Evolutionary conservation across 2,113 vertebrate species (phyloP).

Genomic region (Clarias macrocephalus): DNA sequence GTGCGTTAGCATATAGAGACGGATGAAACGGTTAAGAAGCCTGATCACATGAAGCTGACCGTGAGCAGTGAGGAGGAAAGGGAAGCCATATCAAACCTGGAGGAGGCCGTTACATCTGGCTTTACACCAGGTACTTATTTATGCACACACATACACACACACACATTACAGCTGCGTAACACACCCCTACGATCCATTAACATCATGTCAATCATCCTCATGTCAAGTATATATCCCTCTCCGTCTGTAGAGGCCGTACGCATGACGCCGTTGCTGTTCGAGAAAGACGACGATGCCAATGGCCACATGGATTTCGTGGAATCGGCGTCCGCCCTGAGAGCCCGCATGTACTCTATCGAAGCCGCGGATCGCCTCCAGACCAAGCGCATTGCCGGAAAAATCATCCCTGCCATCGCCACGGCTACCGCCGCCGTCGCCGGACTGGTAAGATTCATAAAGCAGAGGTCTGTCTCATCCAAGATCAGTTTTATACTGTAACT

Average conservation of each 20-base stretch:
- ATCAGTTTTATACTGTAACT: neutral
- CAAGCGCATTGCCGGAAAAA: constrained; percentile 96
- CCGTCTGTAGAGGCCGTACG: constrained; percentile 76
- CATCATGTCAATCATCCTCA: neutral
- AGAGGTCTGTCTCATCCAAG: neutral
- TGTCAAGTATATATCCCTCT: neutral
- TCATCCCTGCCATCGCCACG: constrained; percentile 98
- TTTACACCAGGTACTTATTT: constrained; percentile 75
- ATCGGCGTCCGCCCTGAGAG: constrained; percentile 88
- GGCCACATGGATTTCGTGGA: constrained; percentile 93
- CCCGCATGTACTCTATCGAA: constrained; percentile 92
- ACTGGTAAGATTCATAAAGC: constrained; percentile 75
- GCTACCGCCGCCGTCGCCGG: constrained; percentile 95
- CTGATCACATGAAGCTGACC: constrained; percentile 80
- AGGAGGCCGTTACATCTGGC: constrained; percentile 77
- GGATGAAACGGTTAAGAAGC: constrained; percentile 88
- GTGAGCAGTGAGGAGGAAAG: constrained; percentile 93
- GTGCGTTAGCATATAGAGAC: constrained; percentile 86
- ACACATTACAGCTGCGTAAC: neutral
- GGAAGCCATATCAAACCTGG: constrained; percentile 84
- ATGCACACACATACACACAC: neutral
- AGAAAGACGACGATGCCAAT: constrained; percentile 92
- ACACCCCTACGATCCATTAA: neutral
- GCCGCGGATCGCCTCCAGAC: constrained; percentile 92
- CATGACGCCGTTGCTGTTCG: constrained; percentile 85